Percentiles rank a stretch among this genome's conserved stretches.
phyloP scores from a whole-genome alignment of 2,797 vertebrate genomes.

The Limnodromus scolopaceus region DNA sequence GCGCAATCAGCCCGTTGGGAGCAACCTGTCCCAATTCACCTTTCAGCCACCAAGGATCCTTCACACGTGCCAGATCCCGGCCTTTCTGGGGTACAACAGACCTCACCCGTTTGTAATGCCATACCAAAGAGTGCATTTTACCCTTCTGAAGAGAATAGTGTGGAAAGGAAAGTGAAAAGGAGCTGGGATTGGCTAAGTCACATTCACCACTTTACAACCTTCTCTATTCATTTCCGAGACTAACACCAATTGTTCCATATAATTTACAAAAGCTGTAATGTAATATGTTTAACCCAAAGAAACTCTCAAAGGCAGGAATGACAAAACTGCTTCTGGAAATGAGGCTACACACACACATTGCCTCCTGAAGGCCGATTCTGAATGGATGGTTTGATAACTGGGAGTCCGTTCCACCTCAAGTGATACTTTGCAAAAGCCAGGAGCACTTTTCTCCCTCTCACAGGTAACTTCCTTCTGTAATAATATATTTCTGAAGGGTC shows the following conservation, averaged over 20 bases:
- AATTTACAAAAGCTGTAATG: not conserved
- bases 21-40: not conserved
- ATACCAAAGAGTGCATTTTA: not conserved
- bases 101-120: not conserved
- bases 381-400: not conserved
- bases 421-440: not conserved
- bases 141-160: not conserved
- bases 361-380: not conserved
- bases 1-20: not conserved
- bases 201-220: not conserved
- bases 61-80: accelerated
- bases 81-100: not conserved
- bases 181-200: not conserved
- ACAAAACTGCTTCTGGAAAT: not conserved
- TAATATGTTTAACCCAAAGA: not conserved
- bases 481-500: not conserved
- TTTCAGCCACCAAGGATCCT: not conserved
- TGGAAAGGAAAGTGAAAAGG: not conserved
- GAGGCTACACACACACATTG: not conserved
- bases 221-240: not conserved
- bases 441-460: not conserved
- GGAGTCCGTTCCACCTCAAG: not conserved
- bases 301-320: not conserved
- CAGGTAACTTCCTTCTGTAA: not conserved
- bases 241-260: not conserved